Base-by-base conservation (phyloP, 2,797 vertebrate genomes). In the Onychomys leucogaster region DNA sequence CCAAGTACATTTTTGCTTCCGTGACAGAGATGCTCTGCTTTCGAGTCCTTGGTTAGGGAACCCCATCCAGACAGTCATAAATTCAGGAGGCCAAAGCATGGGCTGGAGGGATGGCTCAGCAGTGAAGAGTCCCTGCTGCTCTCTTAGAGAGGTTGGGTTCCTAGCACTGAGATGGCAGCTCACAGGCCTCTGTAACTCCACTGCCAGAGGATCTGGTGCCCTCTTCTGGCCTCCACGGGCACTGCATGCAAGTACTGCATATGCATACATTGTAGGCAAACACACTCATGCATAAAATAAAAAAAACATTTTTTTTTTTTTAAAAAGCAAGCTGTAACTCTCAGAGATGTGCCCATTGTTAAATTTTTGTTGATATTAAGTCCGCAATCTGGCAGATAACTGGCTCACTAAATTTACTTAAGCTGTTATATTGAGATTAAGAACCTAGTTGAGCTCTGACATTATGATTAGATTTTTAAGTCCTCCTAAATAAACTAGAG, bases 401-500 rank as follows among this genome's bases (percentile, higher is more conserved):
- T 90, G 93, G 34, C 52, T 95, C 52, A 77, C 84, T 90, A 78
- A 86, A 89, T 82, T 12, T 37, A 61, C 61, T 5, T 91, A 14
- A 37, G 65, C 76, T 89, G n/a, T 65, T 87, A 75, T 73, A 73
- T 80, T 94, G 14, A 92, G 65, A 77, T 82, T 73, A 95, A 61
- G 41, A 84, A 65, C 41, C 43, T 78, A 43, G 23, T 85, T 92
- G 52, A 78, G 34, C n/a, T 95, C 92, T 91, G 52, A 87, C 90
- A 91, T 91, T 89, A 85, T 89, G 63, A 78, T 95, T 82, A 87
- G 59, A 89, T 92, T 88, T 90, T 84, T 69, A 85, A 88, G 89
- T 90, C n/a, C 63, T 86, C n/a, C 37, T 89, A 34, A 32, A 75
- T 96, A 92, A 83, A 61, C 49, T 65, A 90, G 88, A 84, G 46